Conservation (phyloP, 2,888 invertebrate genomes). For the Caenorhabditis sp. region DNA sequence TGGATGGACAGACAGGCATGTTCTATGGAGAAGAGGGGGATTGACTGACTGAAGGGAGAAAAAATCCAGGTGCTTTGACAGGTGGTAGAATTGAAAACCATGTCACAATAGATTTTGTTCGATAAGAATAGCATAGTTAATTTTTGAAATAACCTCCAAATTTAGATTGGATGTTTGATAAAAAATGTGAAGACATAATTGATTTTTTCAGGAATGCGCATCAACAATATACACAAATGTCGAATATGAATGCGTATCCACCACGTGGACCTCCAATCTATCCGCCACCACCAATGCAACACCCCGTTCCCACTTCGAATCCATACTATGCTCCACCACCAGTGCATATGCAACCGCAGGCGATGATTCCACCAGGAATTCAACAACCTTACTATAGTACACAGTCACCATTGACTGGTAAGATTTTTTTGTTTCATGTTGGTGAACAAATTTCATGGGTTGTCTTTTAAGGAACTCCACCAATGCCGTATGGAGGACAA, state of each 20-base stretch:
- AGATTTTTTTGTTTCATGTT: neutral
- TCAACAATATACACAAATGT: slow-evolving; percentile 34
- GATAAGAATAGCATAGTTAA: too few species aligned
- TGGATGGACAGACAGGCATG: neutral
- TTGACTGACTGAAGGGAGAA: too few species aligned
- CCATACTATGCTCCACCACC: slow-evolving; percentile 32
- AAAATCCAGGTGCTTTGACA: too few species aligned
- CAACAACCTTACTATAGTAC: slow-evolving; percentile 40
- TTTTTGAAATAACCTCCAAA: too few species aligned
- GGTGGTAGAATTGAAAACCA: too few species aligned
- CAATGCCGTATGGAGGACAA: slow-evolving; percentile 31
- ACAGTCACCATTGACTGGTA: slow-evolving; percentile 37
- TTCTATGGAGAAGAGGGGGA: too few species aligned
- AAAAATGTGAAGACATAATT: too few species aligned
- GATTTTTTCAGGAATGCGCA: slow-evolving; percentile 14
- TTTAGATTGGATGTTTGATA: too few species aligned
- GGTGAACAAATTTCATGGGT: neutral
- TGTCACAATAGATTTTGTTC: too few species aligned
- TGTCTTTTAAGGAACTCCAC: slow-evolving; percentile 17
- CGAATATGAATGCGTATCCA: slow-evolving; percentile 31
- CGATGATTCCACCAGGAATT: slow-evolving; percentile 39
- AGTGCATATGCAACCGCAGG: slow-evolving; percentile 26
- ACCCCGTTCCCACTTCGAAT: slow-evolving; percentile 29
- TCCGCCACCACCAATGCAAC: slow-evolving; percentile 13
- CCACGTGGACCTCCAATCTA: slow-evolving; percentile 20